Base-by-base conservation (phyloP, 2,113 vertebrate genomes). In the Hemiprocne comata region DNA sequence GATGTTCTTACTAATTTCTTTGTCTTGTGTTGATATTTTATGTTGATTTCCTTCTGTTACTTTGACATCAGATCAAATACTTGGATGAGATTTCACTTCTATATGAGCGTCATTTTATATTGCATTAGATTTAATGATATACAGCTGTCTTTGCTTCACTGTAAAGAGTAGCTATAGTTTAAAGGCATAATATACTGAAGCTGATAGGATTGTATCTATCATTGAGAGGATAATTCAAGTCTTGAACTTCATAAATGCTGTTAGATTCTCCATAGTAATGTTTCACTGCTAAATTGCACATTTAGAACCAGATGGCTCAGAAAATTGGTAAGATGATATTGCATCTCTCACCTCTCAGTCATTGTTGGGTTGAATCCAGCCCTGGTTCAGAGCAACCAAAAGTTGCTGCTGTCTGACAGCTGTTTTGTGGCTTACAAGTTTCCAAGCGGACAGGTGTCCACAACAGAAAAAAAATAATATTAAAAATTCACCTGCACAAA, bases 261-360 rank as follows among this genome's bases (percentile, higher is more conserved):
- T 44, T 85, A 65, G 61, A 75, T 57, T 53, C 19, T 61, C 73
- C 2, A 2, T 65, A 40, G 84, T 48, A 81, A 57, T 75, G 6
- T 70, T 78, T 84, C 61, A 69, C 14, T 57, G 57, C 75, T 93
- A 64, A 93, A 73, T 67, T 91, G 34, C 28, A 65, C 17, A 42
- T 94, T 91, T 89, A 31, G 74, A 92, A 75, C 61, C 62, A 89
- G 76, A 89, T 69, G 40, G 89, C 58, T 82, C 44, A 91, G 77
- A 81, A 92, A 92, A 89, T 33, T 69, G 46, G 10, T 71, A 86
- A 83, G 42, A 84, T 58, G 29, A 50, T 82, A 79, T 28, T 57
- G 78, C 69, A 82, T 87, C 76, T 90, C 80, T 90, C 83, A 61
- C 24, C 65, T 89, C 72, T 65, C 62, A 91, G 55, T 82, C 70